Percentiles rank a stretch among this genome's conserved stretches.
Evolutionary conservation across 1,140 invertebrate genomes (phyloP).

Genomic region (Calliopsis andreniformis): DNA sequence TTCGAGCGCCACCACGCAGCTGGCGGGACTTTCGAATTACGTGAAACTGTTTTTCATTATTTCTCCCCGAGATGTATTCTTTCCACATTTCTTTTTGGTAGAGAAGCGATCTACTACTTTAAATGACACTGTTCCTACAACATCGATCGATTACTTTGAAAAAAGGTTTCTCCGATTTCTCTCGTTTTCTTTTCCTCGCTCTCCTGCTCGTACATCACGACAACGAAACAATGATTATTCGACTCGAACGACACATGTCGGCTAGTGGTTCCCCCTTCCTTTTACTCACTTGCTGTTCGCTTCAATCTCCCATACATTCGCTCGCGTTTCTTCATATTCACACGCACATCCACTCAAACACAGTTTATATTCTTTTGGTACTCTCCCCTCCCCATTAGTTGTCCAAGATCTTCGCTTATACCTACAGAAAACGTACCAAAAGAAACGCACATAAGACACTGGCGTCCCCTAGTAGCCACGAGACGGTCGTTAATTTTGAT

Average conservation of each 20-base stretch:
- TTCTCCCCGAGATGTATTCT: constrained; percentile 49
- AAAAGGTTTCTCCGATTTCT: constrained; percentile 64
- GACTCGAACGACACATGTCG: constrained; percentile 58
- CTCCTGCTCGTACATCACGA: constrained; percentile 47
- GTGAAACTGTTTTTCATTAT: constrained; percentile 27
- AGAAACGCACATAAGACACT: constrained; percentile 49
- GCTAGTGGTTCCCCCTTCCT: constrained; percentile 54
- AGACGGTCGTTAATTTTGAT: constrained; percentile 68
- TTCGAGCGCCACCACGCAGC: constrained; percentile 27
- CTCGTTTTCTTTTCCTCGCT: constrained; percentile 27
- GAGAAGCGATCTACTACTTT: constrained; percentile 75
- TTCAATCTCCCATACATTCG: constrained; percentile 1
- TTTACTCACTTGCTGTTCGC: constrained; percentile 15
- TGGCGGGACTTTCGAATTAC: constrained; percentile 49
- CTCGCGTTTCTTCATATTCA: constrained; percentile 16
- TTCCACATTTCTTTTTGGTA: constrained; percentile 43
- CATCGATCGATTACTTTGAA: constrained; percentile 77
- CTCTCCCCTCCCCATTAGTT: constrained; percentile 27
- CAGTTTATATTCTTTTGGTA: background rate
- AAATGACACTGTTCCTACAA: constrained; percentile 77
- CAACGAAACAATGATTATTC: constrained; percentile 58
- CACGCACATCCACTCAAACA: constrained; percentile 20
- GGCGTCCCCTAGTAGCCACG: constrained; percentile 35
- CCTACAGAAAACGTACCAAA: background rate
- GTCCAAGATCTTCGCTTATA: background rate